These are phyloP conservation scores for Ferdinandea cuprea DNA, from an alignment of 2,888 invertebrate species.

Conservation along the genomic window DNA sequence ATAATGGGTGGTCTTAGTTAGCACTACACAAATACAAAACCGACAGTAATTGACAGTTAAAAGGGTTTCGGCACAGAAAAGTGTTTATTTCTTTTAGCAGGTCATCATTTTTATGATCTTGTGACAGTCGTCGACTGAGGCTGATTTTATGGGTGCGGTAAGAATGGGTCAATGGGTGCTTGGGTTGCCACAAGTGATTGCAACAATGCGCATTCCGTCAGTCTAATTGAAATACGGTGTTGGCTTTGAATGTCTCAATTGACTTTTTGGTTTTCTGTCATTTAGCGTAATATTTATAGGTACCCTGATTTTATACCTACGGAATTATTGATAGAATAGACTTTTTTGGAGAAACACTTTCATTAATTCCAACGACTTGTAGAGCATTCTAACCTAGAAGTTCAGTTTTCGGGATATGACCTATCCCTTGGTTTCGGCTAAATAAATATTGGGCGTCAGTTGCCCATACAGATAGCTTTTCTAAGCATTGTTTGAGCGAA, in stretches of 20 bases:
- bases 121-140: background rate
- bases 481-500: too few species aligned
- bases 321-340: too few species aligned
- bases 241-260: background rate
- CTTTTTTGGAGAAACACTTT: too few species aligned
- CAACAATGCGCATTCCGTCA: background rate
- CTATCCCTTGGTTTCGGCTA: too few species aligned
- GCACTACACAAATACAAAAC: slow-evolving; percentile 12
- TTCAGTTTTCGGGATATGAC: too few species aligned
- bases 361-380: too few species aligned
- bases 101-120: slow-evolving; percentile 13
- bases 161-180: background rate
- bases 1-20: slow-evolving; percentile 61
- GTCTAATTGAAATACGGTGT: background rate
- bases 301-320: too few species aligned
- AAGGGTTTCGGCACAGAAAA: slow-evolving; percentile 5
- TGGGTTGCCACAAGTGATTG: background rate
- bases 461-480: too few species aligned
- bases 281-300: too few species aligned
- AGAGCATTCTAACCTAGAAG: too few species aligned
- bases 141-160: background rate
- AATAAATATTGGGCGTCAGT: too few species aligned
- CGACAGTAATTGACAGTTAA: slow-evolving; percentile 44
- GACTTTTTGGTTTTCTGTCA: too few species aligned
- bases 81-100: background rate